Base-by-base conservation (phyloP, 1,140 invertebrate genomes). In the Drosophila kanapiae region DNA sequence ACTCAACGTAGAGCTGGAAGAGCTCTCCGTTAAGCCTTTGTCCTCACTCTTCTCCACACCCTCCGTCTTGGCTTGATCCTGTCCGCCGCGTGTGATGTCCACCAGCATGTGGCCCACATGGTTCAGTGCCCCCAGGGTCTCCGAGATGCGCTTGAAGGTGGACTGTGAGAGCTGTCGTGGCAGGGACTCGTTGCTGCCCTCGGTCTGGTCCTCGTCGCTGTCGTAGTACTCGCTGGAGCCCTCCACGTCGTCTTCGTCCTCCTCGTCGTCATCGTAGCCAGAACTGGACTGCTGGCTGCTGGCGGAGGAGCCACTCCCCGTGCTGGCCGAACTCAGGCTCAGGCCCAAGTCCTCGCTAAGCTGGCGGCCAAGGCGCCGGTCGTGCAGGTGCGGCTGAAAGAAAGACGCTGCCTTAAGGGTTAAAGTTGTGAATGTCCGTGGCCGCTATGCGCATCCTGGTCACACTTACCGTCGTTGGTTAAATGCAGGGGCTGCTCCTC, bases 41-140 rank as follows among this genome's bases (percentile, higher is more conserved):
- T 48, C 14, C 40, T 53, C 27, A 94, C 93, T 10, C 18, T 49
- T 38, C 23, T 58, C 69, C 6, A 33, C 92, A 6, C 93, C 93
- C 45, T 91, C 81, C n/a, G 77, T 49, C 45, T 91, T 93, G 29
- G 51, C 33, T 16, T 49, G 68, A 18, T 92, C 85, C 43, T 92
- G 90, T 1, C 91, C 92, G 5, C 94, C 94, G 4, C 94, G 92
- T 2, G 95, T 97, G 94, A 97, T 96, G 76, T 97, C 97, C 0
- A 98, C 96, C 54, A 97, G 94, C 85, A 97, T 97, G 83, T 95
- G 95, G 0, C 97, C 97, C 0, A 97, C 96, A 14, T 96, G 97
- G 75, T 97, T 97, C 6, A 96, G 92, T 16, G 96, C 96, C 4
- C 96, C 97, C 9, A 96, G 88, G 4, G 95, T 96, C 93, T 96